Percentiles rank a stretch among this genome's conserved stretches.
Conservation (phyloP, 2,888 invertebrate genomes). For the Seira sanloemensis region DNA sequence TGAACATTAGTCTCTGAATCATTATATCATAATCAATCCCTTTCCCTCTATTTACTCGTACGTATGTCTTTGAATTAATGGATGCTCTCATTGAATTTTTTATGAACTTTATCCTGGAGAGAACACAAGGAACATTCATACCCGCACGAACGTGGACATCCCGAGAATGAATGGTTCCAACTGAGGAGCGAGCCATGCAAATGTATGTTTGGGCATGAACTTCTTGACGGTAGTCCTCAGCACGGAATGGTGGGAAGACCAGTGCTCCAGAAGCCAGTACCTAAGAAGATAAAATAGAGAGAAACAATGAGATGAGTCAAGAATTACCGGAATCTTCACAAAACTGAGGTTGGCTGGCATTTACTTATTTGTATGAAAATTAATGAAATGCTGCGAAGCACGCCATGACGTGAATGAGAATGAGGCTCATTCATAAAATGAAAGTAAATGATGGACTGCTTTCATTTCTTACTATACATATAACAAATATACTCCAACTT, state of each 20-base stretch:
- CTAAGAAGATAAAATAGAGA: slow-evolving; percentile 76
- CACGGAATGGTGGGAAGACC: slow-evolving; percentile 95
- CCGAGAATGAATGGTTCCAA: slow-evolving; percentile 92
- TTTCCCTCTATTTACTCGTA: not conserved
- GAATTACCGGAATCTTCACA: not conserved
- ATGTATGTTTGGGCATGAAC: slow-evolving; percentile 96
- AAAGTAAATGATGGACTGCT: slow-evolving; percentile 1
- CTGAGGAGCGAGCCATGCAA: slow-evolving; percentile 91
- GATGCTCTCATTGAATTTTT: slow-evolving; percentile 48
- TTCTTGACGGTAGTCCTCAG: slow-evolving; percentile 94
- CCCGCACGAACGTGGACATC: slow-evolving; percentile 97
- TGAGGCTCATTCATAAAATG: not conserved
- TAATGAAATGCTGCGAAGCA: slow-evolving; percentile 7
- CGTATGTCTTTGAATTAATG: slow-evolving; percentile 33
- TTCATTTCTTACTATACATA: not conserved
- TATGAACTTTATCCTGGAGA: not conserved
- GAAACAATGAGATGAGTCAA: not conserved
- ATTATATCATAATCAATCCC: not conserved
- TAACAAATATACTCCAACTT: too few species aligned
- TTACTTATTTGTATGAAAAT: not conserved
- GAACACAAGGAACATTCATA: slow-evolving; percentile 77
- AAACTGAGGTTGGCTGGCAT: not conserved
- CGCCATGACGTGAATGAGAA: not conserved
- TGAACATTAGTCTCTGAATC: too few species aligned
- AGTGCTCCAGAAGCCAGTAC: slow-evolving; percentile 93